Evolutionary conservation across 92 coral and sea anemone species (phyloP).

Genomic region (Zoanthus solanderi): DNA sequence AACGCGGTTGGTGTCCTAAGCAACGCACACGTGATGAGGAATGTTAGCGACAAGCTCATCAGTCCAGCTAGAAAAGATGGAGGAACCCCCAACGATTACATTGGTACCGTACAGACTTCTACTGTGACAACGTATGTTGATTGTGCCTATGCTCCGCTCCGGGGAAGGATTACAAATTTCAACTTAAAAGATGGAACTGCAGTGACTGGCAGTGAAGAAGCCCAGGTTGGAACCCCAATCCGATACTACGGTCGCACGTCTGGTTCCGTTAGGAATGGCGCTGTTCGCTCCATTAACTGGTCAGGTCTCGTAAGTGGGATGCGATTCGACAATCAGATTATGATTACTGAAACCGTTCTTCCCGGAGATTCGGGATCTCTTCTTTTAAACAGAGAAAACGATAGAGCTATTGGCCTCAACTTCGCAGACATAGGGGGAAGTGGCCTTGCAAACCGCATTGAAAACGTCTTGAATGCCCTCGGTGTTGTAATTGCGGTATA

Average conservation of each 20-base stretch:
- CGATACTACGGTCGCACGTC: constrained; percentile 49
- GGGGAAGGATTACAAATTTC: neutral
- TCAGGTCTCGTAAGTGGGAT: constrained; percentile 9
- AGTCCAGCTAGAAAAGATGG: constrained; percentile 44
- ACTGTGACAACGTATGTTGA: constrained; percentile 40
- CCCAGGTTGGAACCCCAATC: constrained; percentile 24
- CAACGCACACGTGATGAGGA: constrained; percentile 8
- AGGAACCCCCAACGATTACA: constrained; percentile 26
- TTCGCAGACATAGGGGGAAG: neutral
- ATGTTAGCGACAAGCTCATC: constrained; percentile 22
- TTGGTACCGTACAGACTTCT: constrained; percentile 27
- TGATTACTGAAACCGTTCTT: constrained; percentile 8
- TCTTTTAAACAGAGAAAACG: constrained; percentile 22
- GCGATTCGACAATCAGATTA: constrained; percentile 33
- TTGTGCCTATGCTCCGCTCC: neutral
- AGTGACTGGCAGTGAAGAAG: constrained; percentile 28
- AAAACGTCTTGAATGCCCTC: constrained; percentile 21
- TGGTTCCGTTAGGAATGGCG: neutral
- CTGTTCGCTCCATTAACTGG: constrained; percentile 37
- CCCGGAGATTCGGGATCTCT: constrained; percentile 26
- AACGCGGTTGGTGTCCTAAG: neutral
- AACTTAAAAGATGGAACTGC: constrained; percentile 30
- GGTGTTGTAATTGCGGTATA: constrained; percentile 23
- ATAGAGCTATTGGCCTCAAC: constrained; percentile 37
- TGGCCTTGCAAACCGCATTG: constrained; percentile 32